Conservation (phyloP, 2,888 invertebrate species). For the Apamea crenata region DNA sequence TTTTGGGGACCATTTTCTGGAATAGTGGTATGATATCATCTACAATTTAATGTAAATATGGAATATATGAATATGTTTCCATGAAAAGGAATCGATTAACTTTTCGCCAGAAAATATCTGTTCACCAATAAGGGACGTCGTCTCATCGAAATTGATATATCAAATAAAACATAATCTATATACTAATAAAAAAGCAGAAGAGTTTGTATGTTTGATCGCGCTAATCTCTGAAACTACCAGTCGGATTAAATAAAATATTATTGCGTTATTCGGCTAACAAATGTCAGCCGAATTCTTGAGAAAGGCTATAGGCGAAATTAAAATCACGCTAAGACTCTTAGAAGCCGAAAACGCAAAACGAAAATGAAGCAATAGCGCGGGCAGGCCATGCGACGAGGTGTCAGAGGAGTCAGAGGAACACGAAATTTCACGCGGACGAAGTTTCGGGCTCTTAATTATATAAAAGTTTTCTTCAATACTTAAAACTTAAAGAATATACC, state of each 20-base stretch:
- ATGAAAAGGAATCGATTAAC: background rate
- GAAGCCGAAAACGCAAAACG: background rate
- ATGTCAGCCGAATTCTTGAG: background rate
- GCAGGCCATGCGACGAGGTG: too few species aligned
- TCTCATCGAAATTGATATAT: background rate
- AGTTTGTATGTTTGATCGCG: background rate
- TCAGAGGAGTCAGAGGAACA: too few species aligned
- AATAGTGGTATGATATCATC: background rate
- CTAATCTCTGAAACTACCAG: background rate
- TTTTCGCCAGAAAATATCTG: background rate
- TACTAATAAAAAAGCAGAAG: background rate
- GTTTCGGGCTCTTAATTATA: background rate
- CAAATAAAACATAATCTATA: background rate
- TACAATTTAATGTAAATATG: background rate
- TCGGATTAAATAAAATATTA: background rate
- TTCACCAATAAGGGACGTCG: background rate
- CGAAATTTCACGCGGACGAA: too few species aligned
- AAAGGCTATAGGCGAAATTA: background rate
- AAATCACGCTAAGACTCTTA: background rate
- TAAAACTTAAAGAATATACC: background rate
- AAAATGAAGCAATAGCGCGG: too few species aligned
- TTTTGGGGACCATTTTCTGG: slow-evolving; percentile 38
- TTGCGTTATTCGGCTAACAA: too few species aligned
- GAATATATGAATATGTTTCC: background rate
- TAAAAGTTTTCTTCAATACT: background rate